Conservation (phyloP, 1,140 invertebrate species). For the Nephila pilipes region DNA sequence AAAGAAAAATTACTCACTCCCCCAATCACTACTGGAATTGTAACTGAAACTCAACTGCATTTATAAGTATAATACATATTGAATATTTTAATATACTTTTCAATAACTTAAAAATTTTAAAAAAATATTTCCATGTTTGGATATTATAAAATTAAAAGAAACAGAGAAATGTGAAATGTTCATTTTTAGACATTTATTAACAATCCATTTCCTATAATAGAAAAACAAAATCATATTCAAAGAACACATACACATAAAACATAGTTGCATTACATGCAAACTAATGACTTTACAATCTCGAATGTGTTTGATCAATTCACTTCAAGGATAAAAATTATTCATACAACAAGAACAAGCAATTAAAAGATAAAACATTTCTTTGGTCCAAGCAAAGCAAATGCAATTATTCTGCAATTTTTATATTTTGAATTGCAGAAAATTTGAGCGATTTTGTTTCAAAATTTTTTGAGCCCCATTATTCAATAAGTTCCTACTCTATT, state of each 20-base stretch:
- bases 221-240: constrained; percentile 5
- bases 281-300: not conserved
- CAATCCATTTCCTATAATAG: not conserved
- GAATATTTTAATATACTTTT: too few species aligned
- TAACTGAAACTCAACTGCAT: too few species aligned
- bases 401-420: not conserved
- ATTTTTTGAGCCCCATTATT: not conserved
- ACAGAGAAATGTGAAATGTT: not conserved
- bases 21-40: too few species aligned
- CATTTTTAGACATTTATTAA: not conserved
- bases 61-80: too few species aligned
- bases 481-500: not conserved
- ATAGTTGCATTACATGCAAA: not conserved
- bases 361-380: not conserved
- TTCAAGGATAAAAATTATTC: not conserved
- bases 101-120: too few species aligned
- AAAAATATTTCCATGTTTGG: too few species aligned
- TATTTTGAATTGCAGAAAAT: not conserved
- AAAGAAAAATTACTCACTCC: too few species aligned
- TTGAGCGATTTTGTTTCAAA: not conserved
- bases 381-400: constrained; percentile 24
- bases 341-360: not conserved
- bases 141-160: too few species aligned
- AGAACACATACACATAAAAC: not conserved
- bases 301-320: not conserved